Evolutionary conservation across 1,140 invertebrate genomes (phyloP).

Genomic region (Drosophila melanogaster): Release_6_plus_ISO1_MT NC_004354.4:6848501-6849000

Average conservation of each 20-base stretch:
- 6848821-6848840: slow-evolving; percentile 90
- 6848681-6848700: slow-evolving; percentile 92
- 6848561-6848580: slow-evolving; percentile 96
- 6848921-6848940: slow-evolving; percentile 95
- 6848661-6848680: slow-evolving; percentile 86
- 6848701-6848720: slow-evolving; percentile 91
- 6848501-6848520: not conserved
- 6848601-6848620: slow-evolving; percentile 92
- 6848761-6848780: slow-evolving; percentile 90
- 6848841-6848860: slow-evolving; percentile 85
- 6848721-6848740: slow-evolving; percentile 94
- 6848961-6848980: slow-evolving; percentile 86
- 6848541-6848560: slow-evolving; percentile 87
- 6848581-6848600: slow-evolving; percentile 92
- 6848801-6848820: slow-evolving; percentile 90
- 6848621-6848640: slow-evolving; percentile 93
- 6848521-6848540: not conserved
- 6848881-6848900: slow-evolving; percentile 89
- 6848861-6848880: slow-evolving; percentile 89
- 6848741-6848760: slow-evolving; percentile 96
- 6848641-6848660: slow-evolving; percentile 90
- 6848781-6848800: slow-evolving; percentile 90
- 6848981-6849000: slow-evolving; percentile 89
- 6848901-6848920: slow-evolving; percentile 87
- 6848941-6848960: slow-evolving; percentile 92